Conservation (phyloP, 2,797 vertebrate species). For the Otolemur crassicaudatus region DNA sequence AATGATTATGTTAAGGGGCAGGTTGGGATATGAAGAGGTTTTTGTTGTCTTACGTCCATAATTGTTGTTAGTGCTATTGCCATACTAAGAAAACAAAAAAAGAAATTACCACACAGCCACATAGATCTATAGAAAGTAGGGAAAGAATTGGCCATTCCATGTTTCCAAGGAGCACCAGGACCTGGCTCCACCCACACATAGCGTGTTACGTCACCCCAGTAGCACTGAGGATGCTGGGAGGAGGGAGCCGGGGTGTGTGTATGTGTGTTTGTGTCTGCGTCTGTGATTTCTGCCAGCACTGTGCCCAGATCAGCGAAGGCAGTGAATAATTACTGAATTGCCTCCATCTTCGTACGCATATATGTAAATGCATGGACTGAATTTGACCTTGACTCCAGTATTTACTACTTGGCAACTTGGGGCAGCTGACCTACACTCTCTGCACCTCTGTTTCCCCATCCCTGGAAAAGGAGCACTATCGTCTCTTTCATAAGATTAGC, state of each 20-base stretch:
- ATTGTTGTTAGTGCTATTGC: background rate
- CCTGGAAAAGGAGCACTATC: background rate
- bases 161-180: too few species aligned
- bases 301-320: background rate
- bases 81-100: background rate
- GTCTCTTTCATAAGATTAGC: background rate
- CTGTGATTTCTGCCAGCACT: background rate
- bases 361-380: background rate
- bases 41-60: background rate
- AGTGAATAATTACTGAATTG: background rate
- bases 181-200: rapidly evolving
- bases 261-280: rapidly evolving
- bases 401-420: too few species aligned
- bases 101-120: background rate
- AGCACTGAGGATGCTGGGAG: background rate
- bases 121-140: rapidly evolving
- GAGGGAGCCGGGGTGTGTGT: background rate
- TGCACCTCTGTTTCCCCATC: background rate
- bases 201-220: rapidly evolving
- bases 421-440: background rate
- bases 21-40: too few species aligned
- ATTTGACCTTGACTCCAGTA: background rate
- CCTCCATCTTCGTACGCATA: too few species aligned
- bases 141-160: background rate
- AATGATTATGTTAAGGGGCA: background rate